Conservation (phyloP, 2,888 invertebrate species). For the Drosophila hamatofila region DNA sequence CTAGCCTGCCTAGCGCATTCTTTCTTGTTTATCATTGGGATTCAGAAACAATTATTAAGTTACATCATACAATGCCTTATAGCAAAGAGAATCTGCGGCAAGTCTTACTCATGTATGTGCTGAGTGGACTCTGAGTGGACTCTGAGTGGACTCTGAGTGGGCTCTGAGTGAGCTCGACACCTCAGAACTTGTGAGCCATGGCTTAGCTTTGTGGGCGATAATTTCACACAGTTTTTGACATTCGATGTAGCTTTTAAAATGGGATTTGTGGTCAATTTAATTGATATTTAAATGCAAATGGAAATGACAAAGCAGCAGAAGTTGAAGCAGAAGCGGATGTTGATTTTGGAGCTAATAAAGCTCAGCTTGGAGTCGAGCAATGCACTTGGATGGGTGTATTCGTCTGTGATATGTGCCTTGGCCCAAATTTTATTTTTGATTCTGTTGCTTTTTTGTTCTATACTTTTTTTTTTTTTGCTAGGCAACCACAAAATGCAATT, state of each 20-base stretch:
- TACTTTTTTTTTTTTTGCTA: not conserved
- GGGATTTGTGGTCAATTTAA: constrained; percentile 41
- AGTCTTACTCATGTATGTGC: not conserved
- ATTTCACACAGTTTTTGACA: not conserved
- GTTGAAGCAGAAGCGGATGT: constrained; percentile 27
- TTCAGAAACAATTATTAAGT: not conserved
- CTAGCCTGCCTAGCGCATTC: no score
- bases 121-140: no score
- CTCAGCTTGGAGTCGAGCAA: constrained; percentile 3
- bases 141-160: no score
- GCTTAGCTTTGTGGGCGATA: not conserved
- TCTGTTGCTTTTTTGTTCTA: not conserved
- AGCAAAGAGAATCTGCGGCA: not conserved
- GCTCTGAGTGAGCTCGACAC: no score
- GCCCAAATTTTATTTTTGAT: not conserved
- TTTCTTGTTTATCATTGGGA: not conserved
- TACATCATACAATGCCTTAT: not conserved
- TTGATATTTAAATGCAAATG: constrained; percentile 56
- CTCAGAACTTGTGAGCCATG: no score
- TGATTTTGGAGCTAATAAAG: constrained; percentile 53
- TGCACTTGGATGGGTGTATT: not conserved
- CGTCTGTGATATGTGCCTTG: not conserved
- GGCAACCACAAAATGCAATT: constrained; percentile 73
- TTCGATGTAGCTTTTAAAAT: not conserved
- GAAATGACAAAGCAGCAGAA: constrained; percentile 11